These are phyloP conservation scores for Lepidocolaptes lacrymiger DNA, from an alignment of 2,797 vertebrate genomes.

Conservation along the genomic window DNA sequence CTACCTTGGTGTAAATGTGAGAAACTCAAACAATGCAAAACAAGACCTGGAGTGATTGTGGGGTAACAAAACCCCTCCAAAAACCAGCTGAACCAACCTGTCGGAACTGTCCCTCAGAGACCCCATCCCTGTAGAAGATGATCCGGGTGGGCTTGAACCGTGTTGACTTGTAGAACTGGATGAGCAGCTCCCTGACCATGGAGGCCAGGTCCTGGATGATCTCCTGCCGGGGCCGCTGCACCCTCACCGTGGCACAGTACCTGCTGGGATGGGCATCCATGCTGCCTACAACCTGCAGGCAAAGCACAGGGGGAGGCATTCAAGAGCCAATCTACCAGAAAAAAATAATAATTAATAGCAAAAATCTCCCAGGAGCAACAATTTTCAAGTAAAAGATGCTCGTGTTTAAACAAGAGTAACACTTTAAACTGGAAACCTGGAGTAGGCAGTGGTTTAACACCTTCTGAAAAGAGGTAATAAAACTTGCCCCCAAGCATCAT, in stretches of 20 bases:
- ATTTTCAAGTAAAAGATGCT: not conserved
- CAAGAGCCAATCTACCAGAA: not conserved
- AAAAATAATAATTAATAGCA: not conserved
- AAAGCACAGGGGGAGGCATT: not conserved
- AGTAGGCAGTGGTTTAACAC: not conserved
- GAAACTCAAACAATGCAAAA: not conserved
- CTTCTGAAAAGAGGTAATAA: not conserved
- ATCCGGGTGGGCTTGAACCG: conserved; percentile 98
- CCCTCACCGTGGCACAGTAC: conserved; percentile 97
- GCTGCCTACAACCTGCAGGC: conserved; percentile 92
- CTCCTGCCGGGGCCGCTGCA: conserved; percentile 95
- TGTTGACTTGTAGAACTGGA: conserved; percentile 99
- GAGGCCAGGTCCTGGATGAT: conserved; percentile 97
- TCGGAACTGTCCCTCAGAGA: conserved; percentile 97
- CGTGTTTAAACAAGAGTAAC: not conserved
- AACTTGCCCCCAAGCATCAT: not conserved
- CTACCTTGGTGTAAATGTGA: not conserved
- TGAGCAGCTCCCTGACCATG: conserved; percentile 97
- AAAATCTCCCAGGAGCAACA: not conserved
- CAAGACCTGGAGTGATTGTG: accelerated
- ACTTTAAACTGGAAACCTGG: not conserved
- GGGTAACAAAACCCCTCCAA: not conserved
- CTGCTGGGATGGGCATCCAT: conserved; percentile 98
- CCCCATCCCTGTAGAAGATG: conserved; percentile 98
- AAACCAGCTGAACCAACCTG: conserved; percentile 80